Base-by-base conservation (phyloP, 2,888 invertebrate species). In the Leptinotarsa peninsularis region DNA sequence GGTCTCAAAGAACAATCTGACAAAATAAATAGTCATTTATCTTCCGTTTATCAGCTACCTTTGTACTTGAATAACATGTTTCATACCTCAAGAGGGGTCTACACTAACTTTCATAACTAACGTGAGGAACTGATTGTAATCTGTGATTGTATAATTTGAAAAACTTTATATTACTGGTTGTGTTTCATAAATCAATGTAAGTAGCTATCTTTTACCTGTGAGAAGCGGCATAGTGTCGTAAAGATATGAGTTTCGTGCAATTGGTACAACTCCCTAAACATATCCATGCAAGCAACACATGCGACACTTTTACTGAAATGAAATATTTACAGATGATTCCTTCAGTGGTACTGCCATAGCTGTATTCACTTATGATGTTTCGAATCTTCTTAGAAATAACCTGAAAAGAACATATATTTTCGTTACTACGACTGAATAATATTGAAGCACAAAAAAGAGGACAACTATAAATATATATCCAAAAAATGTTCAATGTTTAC, bases 241-340 rank as follows among this genome's bases (percentile, higher is more conserved):
- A 66, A 76, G 71, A 80, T 60, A 56, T 80, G 76, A 71, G 70
- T 63, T 73, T 80, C 80, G 73, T 80, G 80, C 80, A 80, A 78
- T 66, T 73, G 74, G 72, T 80, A 80, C 69, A 80, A 69, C 21
- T 77, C 73, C 56, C 73, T 77, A 71, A 80, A 78, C 71, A 78
- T 70, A 71, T 80, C 80, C 78, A 80, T 80, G 80, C 80, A 79
- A 68, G 33, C 49, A 33, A 72, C 80, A 77, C 78, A 77, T 78
- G 71, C 73, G 73, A 73, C 72, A 43, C 69, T 67, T 77, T 78
- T 78, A 76, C 52, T 74, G 23, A 68, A 76, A 15, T 33, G 63
- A 66, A 21, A 76, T 79, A 79, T 77, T 79, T 79, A 79, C 79
- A 60, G 67, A 74, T 54, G 71, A 49, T 5, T 73, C 67, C 69